These are phyloP conservation scores for Peromyscus attwateri DNA, from an alignment of 2,797 vertebrate genomes.

Conservation along the genomic window DNA sequence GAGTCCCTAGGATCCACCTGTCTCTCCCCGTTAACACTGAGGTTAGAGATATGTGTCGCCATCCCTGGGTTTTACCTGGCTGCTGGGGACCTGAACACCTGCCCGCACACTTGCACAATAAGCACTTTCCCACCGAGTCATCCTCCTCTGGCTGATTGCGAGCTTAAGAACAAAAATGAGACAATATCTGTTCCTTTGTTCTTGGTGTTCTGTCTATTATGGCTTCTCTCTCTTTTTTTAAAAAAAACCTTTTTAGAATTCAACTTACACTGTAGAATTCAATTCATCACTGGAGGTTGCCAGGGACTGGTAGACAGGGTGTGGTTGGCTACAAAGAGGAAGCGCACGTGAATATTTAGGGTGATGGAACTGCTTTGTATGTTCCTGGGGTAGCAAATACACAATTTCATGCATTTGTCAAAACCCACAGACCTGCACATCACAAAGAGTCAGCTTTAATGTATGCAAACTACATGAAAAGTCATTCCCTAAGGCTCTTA, in stretches of 20 bases:
- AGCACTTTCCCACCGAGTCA: neutral
- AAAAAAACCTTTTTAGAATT: constrained; percentile 60
- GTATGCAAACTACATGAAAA: constrained; percentile 37
- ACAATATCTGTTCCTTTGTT: constrained; percentile 45
- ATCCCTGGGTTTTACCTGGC: neutral
- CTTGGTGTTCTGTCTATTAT: constrained; percentile 30
- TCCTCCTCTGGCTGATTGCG: neutral
- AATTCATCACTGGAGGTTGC: constrained; percentile 53
- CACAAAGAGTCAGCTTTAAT: constrained; percentile 36
- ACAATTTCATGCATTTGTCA: constrained; percentile 39
- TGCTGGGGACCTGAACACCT: neutral
- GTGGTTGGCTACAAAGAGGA: constrained; percentile 38
- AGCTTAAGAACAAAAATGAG: constrained; percentile 27
- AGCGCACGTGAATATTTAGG: constrained; percentile 37
- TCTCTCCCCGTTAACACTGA: neutral
- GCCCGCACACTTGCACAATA: too few relatives aligned
- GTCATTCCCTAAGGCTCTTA: constrained; percentile 36
- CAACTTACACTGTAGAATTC: constrained; percentile 60
- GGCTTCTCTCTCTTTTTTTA: neutral
- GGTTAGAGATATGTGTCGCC: neutral
- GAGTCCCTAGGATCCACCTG: neutral
- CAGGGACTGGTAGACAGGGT: neutral
- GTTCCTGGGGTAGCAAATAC: neutral
- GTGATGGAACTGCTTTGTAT: constrained; percentile 17
- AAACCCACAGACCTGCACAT: constrained; percentile 28